Evolutionary conservation across 1,140 invertebrate species (phyloP), one percentile per base, ranked within the genome.

Genomic region (Euschistus heros): DNA sequence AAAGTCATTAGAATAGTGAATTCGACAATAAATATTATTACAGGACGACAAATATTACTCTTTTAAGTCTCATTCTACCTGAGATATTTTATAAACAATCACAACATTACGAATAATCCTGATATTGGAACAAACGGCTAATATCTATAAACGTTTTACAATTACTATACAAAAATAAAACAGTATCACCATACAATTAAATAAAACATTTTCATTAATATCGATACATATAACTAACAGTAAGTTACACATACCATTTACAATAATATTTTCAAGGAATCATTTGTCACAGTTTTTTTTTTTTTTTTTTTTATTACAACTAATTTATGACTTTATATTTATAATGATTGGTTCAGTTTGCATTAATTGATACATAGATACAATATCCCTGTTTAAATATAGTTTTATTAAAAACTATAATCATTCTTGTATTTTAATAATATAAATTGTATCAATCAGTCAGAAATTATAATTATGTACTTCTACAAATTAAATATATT

Each of bases 141-240:
- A 20, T 57, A 17, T 26, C 20, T 24, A 20, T 57, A 57, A 57
- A 24, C 26, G 20, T 18, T 24, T 26, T 24, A 24, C 26, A 3
- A 17, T 26, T 57, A 26, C 54, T 57, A 57, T 57, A 57, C 54
- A 57, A 57, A 57, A 57, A 57, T 57, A 57, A 57, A 57, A 57
- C 18, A 17, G 4, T 24, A 24, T 24, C 24, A 27, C n/a, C 54
- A 57, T 26, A 57, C 24, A 24, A 24, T 57, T 18, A 20, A 50
- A 50, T 37, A 37, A 37, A 37, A 37, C 3, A 10, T 6, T 6
- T 37, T 37, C 33, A 37, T n/a, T n/a, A n/a, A n/a, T n/a, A n/a
- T n/a, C n/a, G n/a, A 10, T 37, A 37, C 33, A 37, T 37, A 37
- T 37, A 37, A 50, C n/a, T 50, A 50, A 20, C 20, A 50, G 4